Base-by-base conservation (phyloP, 2,888 invertebrate genomes). In the Rhaphigaster nebulosa region DNA sequence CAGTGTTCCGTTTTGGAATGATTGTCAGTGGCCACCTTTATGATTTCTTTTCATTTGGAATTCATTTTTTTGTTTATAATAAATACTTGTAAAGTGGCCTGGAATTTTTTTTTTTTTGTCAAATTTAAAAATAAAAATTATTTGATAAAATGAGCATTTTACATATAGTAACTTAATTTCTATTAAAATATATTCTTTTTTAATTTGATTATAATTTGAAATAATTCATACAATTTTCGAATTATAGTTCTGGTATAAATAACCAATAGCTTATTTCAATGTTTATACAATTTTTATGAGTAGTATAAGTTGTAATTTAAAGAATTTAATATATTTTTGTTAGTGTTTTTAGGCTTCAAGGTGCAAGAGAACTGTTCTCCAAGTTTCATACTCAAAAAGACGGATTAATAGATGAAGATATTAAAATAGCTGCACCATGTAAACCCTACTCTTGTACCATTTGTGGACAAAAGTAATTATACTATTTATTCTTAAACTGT, bases 381-480 rank as follows among this genome's bases (percentile, higher is more conserved):
- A 90, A 90, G 34, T 84, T 90, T 13, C 84, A 90, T 5, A 91
- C 88, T 87, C 84, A 84, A n/a, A 91, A 91, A 90, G 91, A 91
- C 45, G 70, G 70, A 1, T 87, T 65, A 34, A 13, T n/a, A 56
- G 91, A 90, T 23, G 90, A 90, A 18, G 91, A 60, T 23, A 88
- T 84, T 23, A 65, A 45, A 70, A 60, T 87, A 29, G 60, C 87
- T 50, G 23, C 38, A n/a, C 56, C 90, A 29, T 56, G 87, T 41
- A 90, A 80, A 60, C 91, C 91, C 15, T 91, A 80, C 84, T 80
- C 87, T 15, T 91, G 91, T 41, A 54, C 91, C 6, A 88, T 91
- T 41, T 91, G 91, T 80, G 91, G 91, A 13, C 91, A 90, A 76
- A 91, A 90, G 91, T 91, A 76, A 90, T 52, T 41, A 41, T 38